Conservation (phyloP, 2,113 vertebrate genomes). For the Chionomys nivalis region DNA sequence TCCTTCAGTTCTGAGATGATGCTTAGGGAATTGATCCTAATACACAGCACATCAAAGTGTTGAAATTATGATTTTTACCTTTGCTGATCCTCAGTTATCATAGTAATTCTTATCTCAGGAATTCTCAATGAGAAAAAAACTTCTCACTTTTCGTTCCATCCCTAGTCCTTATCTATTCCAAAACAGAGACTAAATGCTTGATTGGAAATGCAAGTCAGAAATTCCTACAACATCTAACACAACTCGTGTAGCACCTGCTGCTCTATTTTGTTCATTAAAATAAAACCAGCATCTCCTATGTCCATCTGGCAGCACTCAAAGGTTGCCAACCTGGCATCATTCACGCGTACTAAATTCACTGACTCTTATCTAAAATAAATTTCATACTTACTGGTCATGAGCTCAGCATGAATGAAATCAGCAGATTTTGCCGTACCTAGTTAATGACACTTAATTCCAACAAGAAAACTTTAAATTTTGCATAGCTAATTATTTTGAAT, state of each 20-base stretch:
- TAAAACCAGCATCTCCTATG: slow-evolving; percentile 60
- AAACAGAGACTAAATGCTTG: slow-evolving; percentile 49
- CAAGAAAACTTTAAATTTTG: slow-evolving; percentile 35
- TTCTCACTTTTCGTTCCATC: background rate
- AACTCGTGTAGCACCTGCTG: slow-evolving; percentile 61
- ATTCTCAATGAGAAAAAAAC: background rate
- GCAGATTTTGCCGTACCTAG: slow-evolving; percentile 40
- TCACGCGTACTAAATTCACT: slow-evolving; percentile 54
- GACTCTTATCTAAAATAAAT: slow-evolving; percentile 70
- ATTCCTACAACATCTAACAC: background rate
- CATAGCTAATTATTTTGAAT: background rate
- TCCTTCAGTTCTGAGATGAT: slow-evolving; percentile 15
- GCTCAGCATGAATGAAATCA: slow-evolving; percentile 42
- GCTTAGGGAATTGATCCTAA: background rate
- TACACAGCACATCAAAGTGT: background rate
- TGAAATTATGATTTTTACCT: background rate
- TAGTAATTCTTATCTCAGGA: background rate
- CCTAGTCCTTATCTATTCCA: background rate
- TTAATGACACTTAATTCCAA: slow-evolving; percentile 32
- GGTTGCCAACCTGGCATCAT: slow-evolving; percentile 67
- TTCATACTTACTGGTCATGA: slow-evolving; percentile 50
- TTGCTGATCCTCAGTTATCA: background rate
- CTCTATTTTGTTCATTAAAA: slow-evolving; percentile 69
- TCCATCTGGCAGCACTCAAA: slow-evolving; percentile 70
- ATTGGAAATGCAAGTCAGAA: slow-evolving; percentile 27